These are phyloP conservation scores for Clarias laeviceps DNA, from an alignment of 2,797 vertebrate species.

Conservation along the genomic window DNA sequence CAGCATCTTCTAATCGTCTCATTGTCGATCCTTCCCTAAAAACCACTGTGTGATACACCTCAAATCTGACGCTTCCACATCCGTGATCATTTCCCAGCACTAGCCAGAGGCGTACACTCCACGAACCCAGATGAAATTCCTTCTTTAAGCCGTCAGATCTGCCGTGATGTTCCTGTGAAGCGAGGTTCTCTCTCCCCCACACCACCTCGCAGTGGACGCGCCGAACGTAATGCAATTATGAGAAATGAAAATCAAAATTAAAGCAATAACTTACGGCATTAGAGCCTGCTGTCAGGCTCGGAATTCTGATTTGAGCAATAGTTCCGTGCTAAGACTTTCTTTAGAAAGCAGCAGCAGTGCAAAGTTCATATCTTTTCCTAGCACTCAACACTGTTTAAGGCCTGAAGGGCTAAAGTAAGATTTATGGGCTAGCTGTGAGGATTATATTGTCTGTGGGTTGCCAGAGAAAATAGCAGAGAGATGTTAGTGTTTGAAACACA, in stretches of 20 bases:
- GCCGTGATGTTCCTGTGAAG: constrained; percentile 19
- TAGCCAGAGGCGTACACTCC: not conserved
- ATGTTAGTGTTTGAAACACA: constrained; percentile 60
- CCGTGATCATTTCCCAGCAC: not conserved
- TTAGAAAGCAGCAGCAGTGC: constrained; percentile 58
- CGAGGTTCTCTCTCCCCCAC: constrained; percentile 21
- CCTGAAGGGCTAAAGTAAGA: constrained; percentile 54
- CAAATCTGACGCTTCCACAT: not conserved
- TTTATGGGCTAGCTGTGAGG: constrained; percentile 59
- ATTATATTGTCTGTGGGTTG: constrained; percentile 59
- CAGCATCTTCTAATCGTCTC: not conserved
- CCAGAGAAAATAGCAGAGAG: constrained; percentile 57
- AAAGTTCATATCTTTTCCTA: constrained; percentile 64
- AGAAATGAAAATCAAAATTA: constrained; percentile 75
- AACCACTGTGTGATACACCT: not conserved
- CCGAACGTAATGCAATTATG: constrained; percentile 66
- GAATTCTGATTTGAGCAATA: constrained; percentile 59
- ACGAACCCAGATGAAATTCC: constrained; percentile 6
- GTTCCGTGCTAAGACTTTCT: constrained; percentile 51
- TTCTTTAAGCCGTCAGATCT: constrained; percentile 30
- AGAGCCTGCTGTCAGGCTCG: constrained; percentile 56
- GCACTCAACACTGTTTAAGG: constrained; percentile 59
- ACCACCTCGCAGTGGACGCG: constrained; percentile 26
- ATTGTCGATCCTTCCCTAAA: not conserved
- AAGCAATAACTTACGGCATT: constrained; percentile 69